Evolutionary conservation across 2,888 invertebrate genomes (phyloP).

Genomic region (Pyralis farinalis): DNA sequence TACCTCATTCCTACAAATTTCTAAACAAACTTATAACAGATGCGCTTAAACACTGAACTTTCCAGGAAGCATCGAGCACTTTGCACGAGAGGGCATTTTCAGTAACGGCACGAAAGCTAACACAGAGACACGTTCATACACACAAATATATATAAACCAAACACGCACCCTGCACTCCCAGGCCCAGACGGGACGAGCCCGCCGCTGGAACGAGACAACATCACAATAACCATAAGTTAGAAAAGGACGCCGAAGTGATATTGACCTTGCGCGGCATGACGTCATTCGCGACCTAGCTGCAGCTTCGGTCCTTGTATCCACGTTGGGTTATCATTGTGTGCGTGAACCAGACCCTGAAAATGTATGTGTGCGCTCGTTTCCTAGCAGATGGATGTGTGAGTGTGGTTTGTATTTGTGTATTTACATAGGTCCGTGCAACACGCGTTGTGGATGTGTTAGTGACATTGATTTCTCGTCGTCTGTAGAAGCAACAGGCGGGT

Average conservation of each 20-base stretch:
- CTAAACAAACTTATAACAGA: not conserved
- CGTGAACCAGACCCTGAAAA: constrained; percentile 75
- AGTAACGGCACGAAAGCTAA: not conserved
- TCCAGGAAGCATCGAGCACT: constrained; percentile 1
- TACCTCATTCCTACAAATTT: too few species aligned
- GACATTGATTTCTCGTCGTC: constrained; percentile 65
- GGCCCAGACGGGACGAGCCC: constrained; percentile 63
- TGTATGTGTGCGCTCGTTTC: constrained; percentile 36
- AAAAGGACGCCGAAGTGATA: constrained; percentile 55
- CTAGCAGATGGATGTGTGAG: constrained; percentile 25
- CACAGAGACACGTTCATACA: constrained; percentile 19
- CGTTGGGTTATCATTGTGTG: constrained; percentile 36
- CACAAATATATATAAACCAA: too few species aligned
- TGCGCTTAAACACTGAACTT: not conserved
- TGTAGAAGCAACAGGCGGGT: constrained; percentile 55
- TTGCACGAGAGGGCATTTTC: not conserved
- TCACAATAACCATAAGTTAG: constrained; percentile 22
- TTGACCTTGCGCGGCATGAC: constrained; percentile 80
- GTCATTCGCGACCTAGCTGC: constrained; percentile 83
- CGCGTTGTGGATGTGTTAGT: constrained; percentile 44
- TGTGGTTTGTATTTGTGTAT: constrained; percentile 23
- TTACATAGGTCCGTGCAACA: constrained; percentile 47
- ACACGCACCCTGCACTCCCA: constrained; percentile 45
- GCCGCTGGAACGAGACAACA: constrained; percentile 36
- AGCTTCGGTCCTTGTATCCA: constrained; percentile 44